Base-by-base conservation (phyloP, 2,797 vertebrate genomes). In the Alauda arvensis region DNA sequence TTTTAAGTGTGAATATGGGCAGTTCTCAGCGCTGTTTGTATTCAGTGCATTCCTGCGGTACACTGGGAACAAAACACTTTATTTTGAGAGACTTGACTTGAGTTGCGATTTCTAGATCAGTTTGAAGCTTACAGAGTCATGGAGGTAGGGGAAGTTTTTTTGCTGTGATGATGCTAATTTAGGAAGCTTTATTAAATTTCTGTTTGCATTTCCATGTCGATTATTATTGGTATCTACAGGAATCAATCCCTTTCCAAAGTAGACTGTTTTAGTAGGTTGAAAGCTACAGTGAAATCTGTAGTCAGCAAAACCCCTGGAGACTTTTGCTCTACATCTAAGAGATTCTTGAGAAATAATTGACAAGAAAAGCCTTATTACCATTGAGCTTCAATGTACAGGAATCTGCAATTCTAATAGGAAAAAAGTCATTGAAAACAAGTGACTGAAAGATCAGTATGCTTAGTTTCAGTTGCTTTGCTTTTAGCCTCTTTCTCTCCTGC, bases 291-390 rank as follows among this genome's bases (percentile, higher is more conserved):
- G 46, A 86, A 88, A 19, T 83, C 70, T 51, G 33, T 71, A 72
- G 80, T 69, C 63, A 72, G 60, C 67, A 85, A 80, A 87, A 43
- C 46, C 46, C 56, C 63, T 91, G 77, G 52, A 76, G 57, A 51
- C 72, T 83, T 88, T 80, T 89, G 67, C 29, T 23, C 42, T 72
- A 33, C 48, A 45, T 90, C 33, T 42, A 37, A 85, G 67, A 83
- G 39, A 81, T 78, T 86, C 53, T 65, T 86, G 52, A 67, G 77
- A 89, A 85, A 57, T 74, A 87, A 70, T 63, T 78, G 77, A 74
- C 60, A 63, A 74, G 88, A 74, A 89, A 83, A 81, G 21, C 49
- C 52, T 78, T 87, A 49, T 49, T 92, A 42, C 33, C 6, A 3
- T 2, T 89, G 75, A 81, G 57, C 40, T 70, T 87, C 63, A 57